These are phyloP conservation scores for Mustela erminea DNA, from an alignment of 2,797 vertebrate genomes.

Conservation along the genomic window DNA sequence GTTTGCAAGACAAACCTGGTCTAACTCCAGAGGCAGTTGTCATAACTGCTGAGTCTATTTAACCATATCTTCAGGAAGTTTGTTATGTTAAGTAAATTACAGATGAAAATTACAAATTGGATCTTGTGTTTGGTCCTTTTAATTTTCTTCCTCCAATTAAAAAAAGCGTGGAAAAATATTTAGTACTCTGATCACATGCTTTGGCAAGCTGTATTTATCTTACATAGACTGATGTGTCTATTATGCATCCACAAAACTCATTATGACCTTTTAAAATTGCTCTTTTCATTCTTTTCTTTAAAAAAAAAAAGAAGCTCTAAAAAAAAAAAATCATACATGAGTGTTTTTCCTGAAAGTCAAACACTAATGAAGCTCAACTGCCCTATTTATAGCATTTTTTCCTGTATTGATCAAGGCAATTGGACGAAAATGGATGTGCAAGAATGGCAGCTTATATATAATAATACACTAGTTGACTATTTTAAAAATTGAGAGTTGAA, in stretches of 20 bases:
- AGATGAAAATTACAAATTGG: background rate
- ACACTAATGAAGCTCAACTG: background rate
- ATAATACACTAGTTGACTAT: background rate
- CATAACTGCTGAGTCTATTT: background rate
- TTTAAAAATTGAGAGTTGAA: conserved; percentile 48
- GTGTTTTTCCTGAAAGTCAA: conserved; percentile 13
- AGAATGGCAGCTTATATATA: background rate
- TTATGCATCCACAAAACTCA: background rate
- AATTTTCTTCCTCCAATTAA: background rate
- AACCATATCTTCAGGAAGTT: background rate
- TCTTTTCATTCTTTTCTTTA: background rate
- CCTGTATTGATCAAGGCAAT: conserved; percentile 25
- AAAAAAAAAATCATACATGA: conserved; percentile 31
- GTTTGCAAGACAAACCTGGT: background rate
- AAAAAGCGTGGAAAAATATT: background rate
- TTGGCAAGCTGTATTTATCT: background rate
- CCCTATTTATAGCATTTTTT: background rate
- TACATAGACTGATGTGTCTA: background rate
- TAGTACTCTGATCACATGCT: background rate
- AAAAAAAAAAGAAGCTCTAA: conserved; percentile 16
- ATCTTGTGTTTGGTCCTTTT: background rate
- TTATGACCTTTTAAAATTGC: background rate
- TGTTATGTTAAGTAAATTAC: background rate
- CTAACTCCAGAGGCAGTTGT: background rate
- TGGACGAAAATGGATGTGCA: background rate